Evolutionary conservation across 1,140 invertebrate species (phyloP).

Genomic region (Hyposmocoma kahamanoa): DNA sequence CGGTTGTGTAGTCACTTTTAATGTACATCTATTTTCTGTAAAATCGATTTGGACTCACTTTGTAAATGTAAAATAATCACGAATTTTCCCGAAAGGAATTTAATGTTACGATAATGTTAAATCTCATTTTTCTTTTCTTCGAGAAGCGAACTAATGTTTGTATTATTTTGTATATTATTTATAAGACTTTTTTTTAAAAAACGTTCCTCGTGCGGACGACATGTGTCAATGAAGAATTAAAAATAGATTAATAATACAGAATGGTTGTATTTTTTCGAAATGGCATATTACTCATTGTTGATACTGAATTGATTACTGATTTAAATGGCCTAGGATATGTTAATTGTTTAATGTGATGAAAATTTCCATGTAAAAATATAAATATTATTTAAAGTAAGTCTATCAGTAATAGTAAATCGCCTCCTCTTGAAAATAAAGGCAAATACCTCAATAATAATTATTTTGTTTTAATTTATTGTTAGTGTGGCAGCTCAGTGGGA

Average conservation of each 20-base stretch:
- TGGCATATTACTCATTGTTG: conserved; percentile 59
- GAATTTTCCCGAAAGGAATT: conserved; percentile 49
- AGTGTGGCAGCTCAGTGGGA: no score
- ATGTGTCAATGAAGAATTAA: conserved; percentile 47
- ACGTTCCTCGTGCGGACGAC: conserved; percentile 34
- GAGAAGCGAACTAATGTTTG: conserved; percentile 60
- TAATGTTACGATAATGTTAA: conserved; percentile 53
- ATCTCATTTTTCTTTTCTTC: conserved; percentile 52
- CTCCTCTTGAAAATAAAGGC: conserved; percentile 64
- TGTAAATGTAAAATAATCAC: conserved; percentile 48
- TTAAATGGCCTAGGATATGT: conserved; percentile 65
- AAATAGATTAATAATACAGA: conserved; percentile 55
- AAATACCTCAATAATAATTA: conserved; percentile 63
- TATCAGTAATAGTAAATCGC: conserved; percentile 68
- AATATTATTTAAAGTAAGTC: conserved; percentile 68
- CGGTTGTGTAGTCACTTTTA: conserved; percentile 57
- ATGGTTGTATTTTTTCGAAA: conserved; percentile 67
- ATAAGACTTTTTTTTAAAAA: conserved; percentile 66
- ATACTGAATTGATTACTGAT: conserved; percentile 60
- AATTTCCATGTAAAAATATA: conserved; percentile 73
- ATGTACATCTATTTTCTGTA: conserved; percentile 73
- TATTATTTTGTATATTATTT: conserved; percentile 75
- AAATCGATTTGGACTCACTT: conserved; percentile 50
- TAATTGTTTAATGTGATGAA: conserved; percentile 67
- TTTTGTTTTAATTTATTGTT: conserved; percentile 56